Conservation (phyloP, 1,140 invertebrate genomes). For the Drosophila aff. region DNA sequence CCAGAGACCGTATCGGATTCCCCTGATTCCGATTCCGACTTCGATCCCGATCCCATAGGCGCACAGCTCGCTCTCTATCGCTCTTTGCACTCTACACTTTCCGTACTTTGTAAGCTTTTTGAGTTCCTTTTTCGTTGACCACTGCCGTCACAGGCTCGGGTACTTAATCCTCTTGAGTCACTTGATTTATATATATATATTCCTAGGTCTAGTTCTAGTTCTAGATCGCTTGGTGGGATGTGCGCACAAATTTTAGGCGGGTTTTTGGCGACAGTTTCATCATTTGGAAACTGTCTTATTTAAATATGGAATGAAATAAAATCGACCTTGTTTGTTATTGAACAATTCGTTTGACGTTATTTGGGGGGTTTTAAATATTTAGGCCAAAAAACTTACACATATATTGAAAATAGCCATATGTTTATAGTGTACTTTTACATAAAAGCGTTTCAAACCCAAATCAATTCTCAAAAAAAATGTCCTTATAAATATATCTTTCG, state of each 20-base stretch:
- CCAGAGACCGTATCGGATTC: conserved; percentile 9
- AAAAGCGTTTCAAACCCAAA: too few species aligned
- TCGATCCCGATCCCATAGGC: conserved; percentile 15
- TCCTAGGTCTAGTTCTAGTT: conserved; percentile 8
- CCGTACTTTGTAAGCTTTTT: conserved; percentile 35
- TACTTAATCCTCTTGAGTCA: conserved; percentile 47
- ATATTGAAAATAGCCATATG: too few species aligned
- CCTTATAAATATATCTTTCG: too few species aligned
- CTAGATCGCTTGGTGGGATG: conserved; percentile 17
- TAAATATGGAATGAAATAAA: conserved; percentile 43
- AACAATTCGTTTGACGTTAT: conserved; percentile 1
- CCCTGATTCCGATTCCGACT: conserved; percentile 6
- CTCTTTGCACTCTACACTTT: conserved; percentile 29
- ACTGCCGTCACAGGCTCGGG: conserved; percentile 38
- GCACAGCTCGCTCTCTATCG: conserved; percentile 42
- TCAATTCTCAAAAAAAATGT: background rate
- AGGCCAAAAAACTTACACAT: too few species aligned
- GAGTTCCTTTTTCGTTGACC: conserved; percentile 53
- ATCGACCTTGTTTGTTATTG: conserved; percentile 75
- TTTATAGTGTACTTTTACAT: too few species aligned
- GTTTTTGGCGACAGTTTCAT: conserved; percentile 30
- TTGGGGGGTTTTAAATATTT: background rate
- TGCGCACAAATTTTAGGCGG: conserved; percentile 39
- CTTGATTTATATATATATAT: conserved; percentile 14
- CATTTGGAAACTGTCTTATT: conserved; percentile 44